A percentile compares a stretch with the other conserved stretches of the same genome.
These are phyloP conservation scores for Bradypus variegatus DNA, from an alignment of 2,797 vertebrate species.

Conservation along the genomic window DNA sequence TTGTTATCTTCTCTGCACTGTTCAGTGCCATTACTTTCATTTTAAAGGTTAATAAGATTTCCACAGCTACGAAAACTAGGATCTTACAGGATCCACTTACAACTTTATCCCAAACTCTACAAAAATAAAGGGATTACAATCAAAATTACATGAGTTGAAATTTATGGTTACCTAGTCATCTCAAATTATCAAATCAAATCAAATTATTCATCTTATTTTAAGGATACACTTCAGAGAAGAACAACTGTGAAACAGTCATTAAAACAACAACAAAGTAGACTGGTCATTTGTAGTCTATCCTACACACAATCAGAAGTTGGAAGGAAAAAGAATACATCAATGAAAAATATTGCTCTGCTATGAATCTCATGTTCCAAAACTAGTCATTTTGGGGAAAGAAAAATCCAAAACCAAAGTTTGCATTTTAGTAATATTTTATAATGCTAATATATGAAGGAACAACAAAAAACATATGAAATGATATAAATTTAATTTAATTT, in stretches of 20 bases:
- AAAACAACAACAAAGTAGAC: background rate
- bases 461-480: background rate
- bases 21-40: constrained; percentile 87
- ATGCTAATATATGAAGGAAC: background rate
- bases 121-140: constrained; percentile 40
- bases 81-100: constrained; percentile 99
- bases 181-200: constrained; percentile 27
- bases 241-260: background rate
- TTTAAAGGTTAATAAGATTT: constrained; percentile 95
- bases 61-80: constrained; percentile 93
- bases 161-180: background rate
- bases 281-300: background rate
- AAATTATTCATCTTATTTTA: constrained; percentile 19
- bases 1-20: constrained; percentile 81
- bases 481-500: background rate
- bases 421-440: background rate
- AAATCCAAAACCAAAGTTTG: background rate
- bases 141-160: constrained; percentile 16
- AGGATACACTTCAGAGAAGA: background rate
- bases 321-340: background rate
- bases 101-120: constrained; percentile 97
- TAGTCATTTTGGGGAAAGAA: background rate
- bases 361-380: background rate
- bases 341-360: background rate
- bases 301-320: background rate